phyloP scores from a whole-genome alignment of 2,888 invertebrate genomes.

The Ornithoptera priamus region DNA sequence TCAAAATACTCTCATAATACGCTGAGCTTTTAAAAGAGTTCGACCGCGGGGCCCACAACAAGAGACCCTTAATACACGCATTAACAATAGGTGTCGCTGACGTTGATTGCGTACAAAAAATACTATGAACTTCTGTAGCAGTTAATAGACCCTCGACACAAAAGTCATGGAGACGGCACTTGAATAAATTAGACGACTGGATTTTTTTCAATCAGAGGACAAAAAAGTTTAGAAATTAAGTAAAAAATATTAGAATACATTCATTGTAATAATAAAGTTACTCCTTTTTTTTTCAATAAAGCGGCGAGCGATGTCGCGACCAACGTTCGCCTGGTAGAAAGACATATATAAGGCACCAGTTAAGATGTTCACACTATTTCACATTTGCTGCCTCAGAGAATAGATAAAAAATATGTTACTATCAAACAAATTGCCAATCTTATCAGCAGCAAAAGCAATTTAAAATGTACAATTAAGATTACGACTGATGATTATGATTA shows the following conservation, averaged over 20 bases:
- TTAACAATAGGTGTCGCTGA: conserved; percentile 40
- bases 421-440: too few relatives aligned
- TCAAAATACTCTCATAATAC: conserved; percentile 74
- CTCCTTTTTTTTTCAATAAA: background rate
- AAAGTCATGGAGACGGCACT: conserved; percentile 46
- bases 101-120: conserved; percentile 56
- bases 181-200: conserved; percentile 51
- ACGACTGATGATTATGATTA: too few relatives aligned
- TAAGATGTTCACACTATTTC: too few relatives aligned
- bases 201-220: conserved; percentile 6
- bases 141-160: conserved; percentile 67
- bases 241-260: conserved; percentile 2
- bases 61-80: conserved; percentile 45
- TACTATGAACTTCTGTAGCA: conserved; percentile 77
- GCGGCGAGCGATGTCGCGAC: too few relatives aligned
- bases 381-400: too few relatives aligned
- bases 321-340: too few relatives aligned
- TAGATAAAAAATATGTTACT: too few relatives aligned
- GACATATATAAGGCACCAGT: too few relatives aligned
- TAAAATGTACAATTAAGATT: too few relatives aligned
- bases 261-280: background rate
- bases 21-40: conserved; percentile 47
- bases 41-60: conserved; percentile 37
- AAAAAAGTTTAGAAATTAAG: conserved; percentile 14
- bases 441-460: too few relatives aligned